Evolutionary conservation across 2,113 vertebrate genomes (phyloP).

Genomic region (Machaerirhynchus nigripectus): DNA sequence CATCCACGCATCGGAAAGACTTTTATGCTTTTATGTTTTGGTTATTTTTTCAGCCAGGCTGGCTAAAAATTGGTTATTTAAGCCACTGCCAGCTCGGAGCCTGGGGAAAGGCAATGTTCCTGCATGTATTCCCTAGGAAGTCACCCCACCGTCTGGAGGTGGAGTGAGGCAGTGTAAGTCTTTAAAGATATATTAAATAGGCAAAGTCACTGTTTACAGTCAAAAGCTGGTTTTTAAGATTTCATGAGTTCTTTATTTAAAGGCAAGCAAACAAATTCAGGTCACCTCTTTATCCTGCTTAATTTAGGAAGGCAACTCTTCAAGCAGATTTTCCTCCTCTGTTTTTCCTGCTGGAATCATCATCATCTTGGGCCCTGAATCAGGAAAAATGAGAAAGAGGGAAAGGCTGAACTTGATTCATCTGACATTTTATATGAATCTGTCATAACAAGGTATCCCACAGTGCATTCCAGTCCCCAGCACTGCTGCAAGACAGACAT

Average conservation of each 20-base stretch:
- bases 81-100: background rate
- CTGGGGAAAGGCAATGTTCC: background rate
- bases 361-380: background rate
- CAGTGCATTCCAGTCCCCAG: background rate
- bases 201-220: constrained; percentile 28
- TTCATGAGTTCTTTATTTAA: constrained; percentile 33
- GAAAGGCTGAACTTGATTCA: background rate
- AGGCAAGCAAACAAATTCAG: constrained; percentile 51
- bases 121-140: background rate
- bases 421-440: background rate
- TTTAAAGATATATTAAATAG: background rate
- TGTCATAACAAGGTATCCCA: background rate
- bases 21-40: background rate
- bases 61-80: background rate
- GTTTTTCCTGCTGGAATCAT: background rate
- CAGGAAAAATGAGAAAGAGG: background rate
- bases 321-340: background rate
- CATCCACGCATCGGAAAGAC: background rate
- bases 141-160: background rate
- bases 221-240: constrained; percentile 28
- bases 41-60: background rate
- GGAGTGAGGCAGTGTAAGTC: background rate
- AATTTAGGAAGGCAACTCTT: constrained; percentile 1
- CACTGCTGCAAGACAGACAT: background rate
- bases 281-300: background rate